Evolutionary conservation across 2,113 vertebrate species (phyloP), one percentile per base, ranked within the genome.

Genomic region (Fregetta grallaria): DNA sequence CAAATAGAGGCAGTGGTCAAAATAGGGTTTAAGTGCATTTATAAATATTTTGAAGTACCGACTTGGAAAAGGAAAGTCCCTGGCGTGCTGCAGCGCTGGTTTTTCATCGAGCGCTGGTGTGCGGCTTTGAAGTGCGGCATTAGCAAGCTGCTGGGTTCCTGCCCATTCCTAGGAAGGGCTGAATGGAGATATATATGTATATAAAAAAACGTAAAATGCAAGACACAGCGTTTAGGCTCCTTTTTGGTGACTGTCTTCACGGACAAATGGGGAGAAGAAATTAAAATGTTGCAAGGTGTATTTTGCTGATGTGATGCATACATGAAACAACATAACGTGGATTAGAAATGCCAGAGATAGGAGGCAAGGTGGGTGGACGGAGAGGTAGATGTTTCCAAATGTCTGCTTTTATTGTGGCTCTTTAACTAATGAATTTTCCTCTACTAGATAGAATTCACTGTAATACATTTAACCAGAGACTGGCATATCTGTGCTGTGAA

Each of bases 1-100:
- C 96, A 96, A 95, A 94, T 20, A 91, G 63, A 94, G 79, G 63
- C 72, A 38, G 94, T 34, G 94, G 88, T 91, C 91, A 71, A 30
- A 91, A 44, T 1, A 21, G 86, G 45, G 17, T 65, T 86, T 66
- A 50, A 95, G 94, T 58, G 91, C 38, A 3, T 91, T 91, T 83
- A 20, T n/a, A 84, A 94, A 86, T 79, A 91, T 94, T 96, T 86
- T 79, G 89, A 74, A 96, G 93, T 18, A 22, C 79, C 0, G 15
- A 7, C 79, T n/a, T 21, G 22, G 90, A 32, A 50, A 62, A 86
- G 91, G 88, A 96, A 97, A 95, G 94, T 94, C 86, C 92, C 75
- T 36, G 3, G 67, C 4, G 4, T 38, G 91, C 77, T 13, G 88
- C 3, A 14, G 90, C 7, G 7, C n/a, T 29, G 73, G 61, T 4